Base-by-base conservation (phyloP, 2,888 invertebrate genomes). In the Stictocephala bisonia region DNA sequence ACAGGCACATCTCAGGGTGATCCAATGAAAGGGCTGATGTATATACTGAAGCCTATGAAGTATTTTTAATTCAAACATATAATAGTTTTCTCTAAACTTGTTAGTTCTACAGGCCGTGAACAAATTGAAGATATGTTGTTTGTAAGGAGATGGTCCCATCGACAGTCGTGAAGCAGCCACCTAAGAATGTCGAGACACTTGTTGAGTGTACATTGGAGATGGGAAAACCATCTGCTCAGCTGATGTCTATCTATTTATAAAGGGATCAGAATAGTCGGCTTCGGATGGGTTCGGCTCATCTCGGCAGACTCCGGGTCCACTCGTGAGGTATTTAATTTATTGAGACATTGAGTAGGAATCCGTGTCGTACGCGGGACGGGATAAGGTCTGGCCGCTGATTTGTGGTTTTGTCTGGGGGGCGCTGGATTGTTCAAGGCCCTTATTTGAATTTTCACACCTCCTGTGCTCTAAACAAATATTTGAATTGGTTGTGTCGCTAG, bases 271-370 rank as follows among this genome's bases (percentile, higher is more conserved):
- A 11, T 6, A 4, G 24, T 51, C n/a, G n/a, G 51, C 2, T 27
- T 24, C 22, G 15, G n/a, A 44, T 6, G 15, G 22, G 40, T 2
- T 60, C 60, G 60, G 35, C 40, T 18, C 9, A 31, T 3, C 15
- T 31, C 58, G 58, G 44, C 9, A 44, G 44, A n/a, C 15, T 15
- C 15, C 58, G 31, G 18, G 6, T n/a, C 60, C 20, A 11, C 60
- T 22, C 35, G 4, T 15, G 18, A 60, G 60, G 60, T 60, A 40
- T 60, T 60, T 60, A 40, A 60, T 60, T 60, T 60, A 60, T 60
- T 60, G 60, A 60, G 60, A 60, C 60, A 60, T 60, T 60, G 60
- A 60, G 60, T 35, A 60, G 60, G 60, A 60, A 60, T 60, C 35
- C 40, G 40, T 60, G 60, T 60, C 60, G 60, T 40, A 40, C 22